A percentile compares a stretch with the other conserved stretches of the same genome.
These are phyloP conservation scores for Epizoanthus illoricatus DNA, from an alignment of 92 coral and sea anemone species.

Conservation along the genomic window DNA sequence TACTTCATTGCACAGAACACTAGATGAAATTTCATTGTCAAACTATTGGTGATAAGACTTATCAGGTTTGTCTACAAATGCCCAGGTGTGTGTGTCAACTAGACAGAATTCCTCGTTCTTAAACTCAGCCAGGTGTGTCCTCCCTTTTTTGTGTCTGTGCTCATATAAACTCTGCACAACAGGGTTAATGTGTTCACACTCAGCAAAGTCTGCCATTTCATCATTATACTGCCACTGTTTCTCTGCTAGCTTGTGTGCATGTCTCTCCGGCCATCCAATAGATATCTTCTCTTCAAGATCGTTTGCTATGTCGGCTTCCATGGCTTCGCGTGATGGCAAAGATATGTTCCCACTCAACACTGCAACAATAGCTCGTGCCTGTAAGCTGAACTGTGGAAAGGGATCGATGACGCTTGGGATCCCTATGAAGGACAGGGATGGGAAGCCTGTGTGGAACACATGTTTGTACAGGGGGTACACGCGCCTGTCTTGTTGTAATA, in stretches of 20 bases:
- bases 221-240: slow-evolving; percentile 64
- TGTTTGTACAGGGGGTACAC: slow-evolving; percentile 80
- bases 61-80: background rate
- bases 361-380: slow-evolving; percentile 68
- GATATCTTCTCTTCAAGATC: slow-evolving; percentile 66
- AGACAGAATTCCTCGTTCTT: slow-evolving; percentile 27
- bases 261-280: slow-evolving; percentile 54
- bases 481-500: slow-evolving; percentile 47
- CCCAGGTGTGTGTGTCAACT: slow-evolving; percentile 32
- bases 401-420: slow-evolving; percentile 56
- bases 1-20: too few relatives aligned
- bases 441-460: slow-evolving; percentile 65
- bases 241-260: slow-evolving; percentile 69
- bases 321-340: slow-evolving; percentile 70
- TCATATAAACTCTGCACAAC: slow-evolving; percentile 57
- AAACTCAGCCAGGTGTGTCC: background rate
- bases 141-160: background rate
- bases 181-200: slow-evolving; percentile 49
- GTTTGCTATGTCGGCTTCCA: slow-evolving; percentile 66
- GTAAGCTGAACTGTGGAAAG: slow-evolving; percentile 82
- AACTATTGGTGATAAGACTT: slow-evolving; percentile 1
- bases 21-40: background rate
- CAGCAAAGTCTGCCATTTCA: slow-evolving; percentile 64
- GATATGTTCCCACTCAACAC: slow-evolving; percentile 59
- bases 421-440: slow-evolving; percentile 82